These are phyloP conservation scores for Mesembrinibis cayennensis DNA, from an alignment of 2,113 vertebrate genomes.

Conservation along the genomic window DNA sequence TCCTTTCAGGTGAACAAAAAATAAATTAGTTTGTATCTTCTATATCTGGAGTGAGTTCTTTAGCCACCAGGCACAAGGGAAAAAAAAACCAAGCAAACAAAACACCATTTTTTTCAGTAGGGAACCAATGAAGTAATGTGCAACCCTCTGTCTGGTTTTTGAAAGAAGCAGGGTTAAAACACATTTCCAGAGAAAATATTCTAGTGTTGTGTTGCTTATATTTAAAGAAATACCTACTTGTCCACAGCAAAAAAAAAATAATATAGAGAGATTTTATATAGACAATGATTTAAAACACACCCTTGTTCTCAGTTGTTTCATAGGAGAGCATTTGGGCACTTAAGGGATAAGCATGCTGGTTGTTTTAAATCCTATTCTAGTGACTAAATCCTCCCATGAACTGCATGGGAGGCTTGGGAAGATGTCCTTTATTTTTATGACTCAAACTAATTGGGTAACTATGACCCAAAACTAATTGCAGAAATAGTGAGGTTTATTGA, in stretches of 20 bases:
- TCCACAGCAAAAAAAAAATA: not conserved
- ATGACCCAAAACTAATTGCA: not conserved
- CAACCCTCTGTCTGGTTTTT: not conserved
- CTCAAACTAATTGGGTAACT: not conserved
- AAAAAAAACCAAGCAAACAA: not conserved
- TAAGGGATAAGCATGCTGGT: not conserved
- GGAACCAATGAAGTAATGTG: not conserved
- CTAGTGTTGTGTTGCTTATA: not conserved
- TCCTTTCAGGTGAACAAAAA: not conserved
- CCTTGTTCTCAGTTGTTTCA: not conserved
- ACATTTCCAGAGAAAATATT: not conserved
- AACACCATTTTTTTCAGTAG: no score
- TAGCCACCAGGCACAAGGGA: not conserved
- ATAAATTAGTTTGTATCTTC: not conserved
- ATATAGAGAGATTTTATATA: fast-evolving
- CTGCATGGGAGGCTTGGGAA: not conserved
- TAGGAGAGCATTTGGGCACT: not conserved
- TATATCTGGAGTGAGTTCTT: not conserved
- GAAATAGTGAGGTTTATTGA: not conserved
- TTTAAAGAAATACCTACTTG: not conserved
- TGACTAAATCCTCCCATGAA: not conserved
- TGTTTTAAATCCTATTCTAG: not conserved
- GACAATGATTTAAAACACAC: not conserved
- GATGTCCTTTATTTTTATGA: not conserved
- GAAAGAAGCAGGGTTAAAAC: not conserved